A percentile compares a stretch with the other conserved stretches of the same genome.
phyloP scores from a whole-genome alignment of 2,888 invertebrate genomes.

The Cepaea hortensis region DNA sequence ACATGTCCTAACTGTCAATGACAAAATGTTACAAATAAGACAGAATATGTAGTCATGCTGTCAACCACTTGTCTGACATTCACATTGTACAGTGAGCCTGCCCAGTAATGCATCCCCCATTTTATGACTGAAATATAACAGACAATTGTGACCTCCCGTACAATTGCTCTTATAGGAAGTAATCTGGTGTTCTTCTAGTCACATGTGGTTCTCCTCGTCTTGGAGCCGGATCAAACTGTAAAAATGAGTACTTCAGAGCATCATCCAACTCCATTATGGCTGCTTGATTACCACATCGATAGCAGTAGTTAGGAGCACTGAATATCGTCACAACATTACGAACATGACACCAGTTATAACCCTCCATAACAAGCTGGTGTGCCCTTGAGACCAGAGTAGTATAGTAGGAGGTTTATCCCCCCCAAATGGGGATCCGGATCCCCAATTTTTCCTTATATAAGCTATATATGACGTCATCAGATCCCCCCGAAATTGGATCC shows the following conservation, averaged over 20 bases:
- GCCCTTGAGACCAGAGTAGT: conserved; percentile 99
- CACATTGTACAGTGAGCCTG: conserved; percentile 6
- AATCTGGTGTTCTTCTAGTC: no score
- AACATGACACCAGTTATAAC: conserved; percentile 92
- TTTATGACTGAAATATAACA: conserved; percentile 35
- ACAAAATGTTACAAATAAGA: not conserved
- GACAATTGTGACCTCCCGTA: conserved; percentile 30
- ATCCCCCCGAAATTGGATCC: no score
- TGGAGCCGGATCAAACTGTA: no score
- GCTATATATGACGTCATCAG: no score
- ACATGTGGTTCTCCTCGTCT: no score
- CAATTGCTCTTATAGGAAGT: conserved; percentile 88
- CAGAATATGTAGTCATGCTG: not conserved
- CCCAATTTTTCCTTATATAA: no score
- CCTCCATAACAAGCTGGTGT: conserved; percentile 99
- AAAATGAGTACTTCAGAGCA: no score
- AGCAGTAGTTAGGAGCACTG: no score
- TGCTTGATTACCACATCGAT: conserved; percentile 99
- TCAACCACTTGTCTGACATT: conserved; percentile 2
- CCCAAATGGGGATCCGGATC: no score
- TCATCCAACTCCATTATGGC: conserved; percentile 99
- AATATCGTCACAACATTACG: conserved; percentile 99
- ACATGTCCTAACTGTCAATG: no score
- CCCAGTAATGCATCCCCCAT: not conserved
- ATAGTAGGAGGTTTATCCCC: no score